phyloP scores from a whole-genome alignment of 53 echinoderm and acorn worm species.

The Crossaster papposus region DNA sequence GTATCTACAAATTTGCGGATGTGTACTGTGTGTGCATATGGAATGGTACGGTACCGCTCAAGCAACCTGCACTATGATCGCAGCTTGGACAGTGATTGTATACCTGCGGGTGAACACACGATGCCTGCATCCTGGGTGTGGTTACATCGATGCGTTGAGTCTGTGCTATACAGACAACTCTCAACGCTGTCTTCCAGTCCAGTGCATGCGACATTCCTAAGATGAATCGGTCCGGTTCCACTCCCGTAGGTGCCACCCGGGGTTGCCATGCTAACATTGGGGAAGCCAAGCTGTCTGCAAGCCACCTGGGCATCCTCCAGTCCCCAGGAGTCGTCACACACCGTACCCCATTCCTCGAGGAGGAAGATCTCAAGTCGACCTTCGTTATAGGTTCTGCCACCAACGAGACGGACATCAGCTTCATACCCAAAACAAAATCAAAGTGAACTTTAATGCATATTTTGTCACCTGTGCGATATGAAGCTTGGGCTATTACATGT shows the following conservation, averaged over 20 bases:
- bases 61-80: no score
- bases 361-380: slow-evolving; percentile 52
- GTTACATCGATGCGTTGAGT: background rate
- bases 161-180: background rate
- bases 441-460: background rate
- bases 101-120: background rate
- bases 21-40: no score
- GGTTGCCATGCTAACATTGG: background rate
- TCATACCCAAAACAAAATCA: background rate
- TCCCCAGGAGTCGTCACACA: slow-evolving; percentile 51
- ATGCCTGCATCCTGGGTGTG: background rate
- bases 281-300: slow-evolving; percentile 58
- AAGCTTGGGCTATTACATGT: no score
- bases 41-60: no score
- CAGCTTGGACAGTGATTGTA: background rate
- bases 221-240: slow-evolving; percentile 8
- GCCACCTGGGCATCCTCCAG: slow-evolving; percentile 36
- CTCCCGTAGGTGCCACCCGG: background rate
- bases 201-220: background rate
- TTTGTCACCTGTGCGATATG: background rate
- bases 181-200: background rate
- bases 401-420: background rate
- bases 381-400: slow-evolving; percentile 12
- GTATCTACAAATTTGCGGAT: no score
- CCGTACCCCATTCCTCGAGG: slow-evolving; percentile 43